Percentiles rank a stretch among this genome's conserved stretches.
phyloP scores from a whole-genome alignment of 35 echinoderm and acorn worm species.

The Apostichopus californicus region DNA sequence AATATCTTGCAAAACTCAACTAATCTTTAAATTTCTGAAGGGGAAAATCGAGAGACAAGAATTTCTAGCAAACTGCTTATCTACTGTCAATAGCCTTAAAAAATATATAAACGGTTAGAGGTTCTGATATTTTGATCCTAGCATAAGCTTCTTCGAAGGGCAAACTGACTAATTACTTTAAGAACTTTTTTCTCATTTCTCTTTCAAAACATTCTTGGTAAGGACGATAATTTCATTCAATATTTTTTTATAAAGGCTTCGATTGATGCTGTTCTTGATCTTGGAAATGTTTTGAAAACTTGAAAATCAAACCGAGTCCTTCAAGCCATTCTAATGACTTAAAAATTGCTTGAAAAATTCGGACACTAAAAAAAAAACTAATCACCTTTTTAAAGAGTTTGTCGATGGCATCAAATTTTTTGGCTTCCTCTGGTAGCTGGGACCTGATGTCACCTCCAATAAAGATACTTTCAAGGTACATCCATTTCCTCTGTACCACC shows the following conservation, averaged over 20 bases:
- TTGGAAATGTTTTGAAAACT: neutral
- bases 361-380: neutral
- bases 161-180: too few species aligned
- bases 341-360: neutral
- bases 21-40: too few species aligned
- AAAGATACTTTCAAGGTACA: slow-evolving; percentile 99
- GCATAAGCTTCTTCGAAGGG: too few species aligned
- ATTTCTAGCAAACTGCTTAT: too few species aligned
- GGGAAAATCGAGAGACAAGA: neutral
- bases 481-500: slow-evolving; percentile 99
- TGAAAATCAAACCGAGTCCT: neutral
- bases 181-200: too few species aligned
- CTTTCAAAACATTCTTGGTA: too few species aligned
- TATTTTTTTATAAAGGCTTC: too few species aligned
- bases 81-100: too few species aligned
- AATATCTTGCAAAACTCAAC: too few species aligned
- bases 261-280: neutral
- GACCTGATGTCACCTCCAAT: slow-evolving; percentile 99
- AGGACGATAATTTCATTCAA: too few species aligned
- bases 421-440: slow-evolving; percentile 97
- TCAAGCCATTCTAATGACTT: neutral
- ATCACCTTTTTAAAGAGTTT: slow-evolving; percentile 98
- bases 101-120: too few species aligned
- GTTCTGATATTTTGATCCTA: too few species aligned
- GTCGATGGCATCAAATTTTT: slow-evolving; percentile 99